phyloP scores from a whole-genome alignment of 2,888 invertebrate genomes.

The Chironomus riparius region DNA sequence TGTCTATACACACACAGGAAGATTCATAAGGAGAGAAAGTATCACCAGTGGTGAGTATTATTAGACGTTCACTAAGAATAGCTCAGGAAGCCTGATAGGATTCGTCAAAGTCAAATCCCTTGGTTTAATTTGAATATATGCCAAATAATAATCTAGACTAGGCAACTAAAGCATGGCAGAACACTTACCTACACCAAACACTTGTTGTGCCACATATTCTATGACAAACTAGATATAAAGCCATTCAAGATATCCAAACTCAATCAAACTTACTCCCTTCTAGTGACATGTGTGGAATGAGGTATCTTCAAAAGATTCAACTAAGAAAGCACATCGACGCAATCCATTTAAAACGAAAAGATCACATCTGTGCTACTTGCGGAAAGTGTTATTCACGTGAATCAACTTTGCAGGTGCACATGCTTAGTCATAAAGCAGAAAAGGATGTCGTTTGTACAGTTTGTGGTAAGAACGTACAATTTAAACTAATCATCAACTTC shows the following conservation, averaged over 20 bases:
- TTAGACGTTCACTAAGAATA: no score
- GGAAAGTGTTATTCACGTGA: slow-evolving; percentile 17
- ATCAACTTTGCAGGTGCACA: slow-evolving; percentile 4
- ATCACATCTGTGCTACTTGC: slow-evolving; percentile 8
- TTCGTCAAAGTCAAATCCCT: no score
- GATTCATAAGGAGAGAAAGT: slow-evolving; percentile 8
- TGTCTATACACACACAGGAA: slow-evolving; percentile 11
- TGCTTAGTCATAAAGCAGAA: background rate
- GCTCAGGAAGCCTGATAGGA: no score
- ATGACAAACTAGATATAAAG: no score
- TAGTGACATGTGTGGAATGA: slow-evolving; percentile 6
- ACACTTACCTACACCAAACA: no score
- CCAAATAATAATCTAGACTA: no score
- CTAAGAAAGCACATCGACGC: slow-evolving; percentile 16
- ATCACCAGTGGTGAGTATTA: slow-evolving; percentile 11
- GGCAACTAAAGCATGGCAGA: no score
- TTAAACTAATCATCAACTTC: no score
- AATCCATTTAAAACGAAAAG: slow-evolving; percentile 11
- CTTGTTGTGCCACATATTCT: no score
- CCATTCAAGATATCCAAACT: no score
- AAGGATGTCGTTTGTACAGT: slow-evolving; percentile 20
- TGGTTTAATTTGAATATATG: no score
- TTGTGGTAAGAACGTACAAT: background rate
- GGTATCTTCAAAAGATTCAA: slow-evolving; percentile 17
- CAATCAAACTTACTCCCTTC: no score